Evolutionary conservation across 1,140 invertebrate genomes (phyloP).

Genomic region (Palaemon carinicauda): DNA sequence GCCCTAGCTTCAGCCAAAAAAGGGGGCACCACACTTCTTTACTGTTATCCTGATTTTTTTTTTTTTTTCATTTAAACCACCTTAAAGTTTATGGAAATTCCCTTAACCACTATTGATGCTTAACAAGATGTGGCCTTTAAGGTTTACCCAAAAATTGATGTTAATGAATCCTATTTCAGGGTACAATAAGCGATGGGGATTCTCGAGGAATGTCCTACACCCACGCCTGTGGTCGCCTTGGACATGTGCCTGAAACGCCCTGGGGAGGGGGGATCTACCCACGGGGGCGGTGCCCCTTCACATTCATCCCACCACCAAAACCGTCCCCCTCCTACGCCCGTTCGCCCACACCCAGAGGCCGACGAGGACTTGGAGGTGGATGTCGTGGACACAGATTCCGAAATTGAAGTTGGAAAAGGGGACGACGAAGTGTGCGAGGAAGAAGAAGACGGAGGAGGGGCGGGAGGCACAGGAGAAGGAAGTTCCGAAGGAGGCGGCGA

Average conservation of each 20-base stretch:
- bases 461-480: conserved; percentile 72
- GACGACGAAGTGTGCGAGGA: conserved; percentile 58
- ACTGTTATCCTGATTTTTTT: no score
- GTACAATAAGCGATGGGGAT: conserved; percentile 45
- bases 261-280: not conserved
- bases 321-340: conserved; percentile 15
- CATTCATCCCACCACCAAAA: not conserved
- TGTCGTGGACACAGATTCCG: conserved; percentile 59
- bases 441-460: conserved; percentile 50
- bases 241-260: conserved; percentile 59
- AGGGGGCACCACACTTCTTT: no score
- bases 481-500: conserved; percentile 47
- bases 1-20: no score
- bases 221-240: conserved; percentile 47
- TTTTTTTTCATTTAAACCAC: no score
- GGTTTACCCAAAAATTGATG: no score
- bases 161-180: not conserved
- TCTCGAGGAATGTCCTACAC: conserved; percentile 46
- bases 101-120: no score
- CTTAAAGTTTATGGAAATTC: no score
- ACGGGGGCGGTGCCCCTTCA: not conserved
- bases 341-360: conserved; percentile 35
- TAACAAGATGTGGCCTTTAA: no score
- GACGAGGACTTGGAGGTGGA: conserved; percentile 58
- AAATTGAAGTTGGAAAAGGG: conserved; percentile 48